phyloP scores from a whole-genome alignment of 53 echinoderm and acorn worm genomes.

The Henricia sp. region DNA sequence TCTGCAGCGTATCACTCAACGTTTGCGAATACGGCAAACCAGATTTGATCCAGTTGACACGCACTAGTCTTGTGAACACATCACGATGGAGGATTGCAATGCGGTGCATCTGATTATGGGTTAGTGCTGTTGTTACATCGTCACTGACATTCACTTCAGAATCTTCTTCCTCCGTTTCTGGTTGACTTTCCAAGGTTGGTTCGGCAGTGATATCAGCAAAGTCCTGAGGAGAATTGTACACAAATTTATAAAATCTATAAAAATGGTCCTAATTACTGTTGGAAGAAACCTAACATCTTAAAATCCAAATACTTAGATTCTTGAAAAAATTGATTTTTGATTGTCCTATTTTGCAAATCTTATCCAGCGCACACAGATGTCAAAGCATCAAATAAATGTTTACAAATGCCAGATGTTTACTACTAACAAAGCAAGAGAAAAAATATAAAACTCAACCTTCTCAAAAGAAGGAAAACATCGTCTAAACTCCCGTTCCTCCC shows the following conservation, averaged over 20 bases:
- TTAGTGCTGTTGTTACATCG: neutral
- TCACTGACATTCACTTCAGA: neutral
- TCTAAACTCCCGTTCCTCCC: slow-evolving; percentile 88
- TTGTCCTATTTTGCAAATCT: too few species aligned
- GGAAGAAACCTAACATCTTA: too few species aligned
- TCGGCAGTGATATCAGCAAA: slow-evolving; percentile 81
- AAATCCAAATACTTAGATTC: too few species aligned
- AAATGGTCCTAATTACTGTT: too few species aligned
- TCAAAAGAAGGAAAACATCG: slow-evolving; percentile 88
- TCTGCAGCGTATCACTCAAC: neutral
- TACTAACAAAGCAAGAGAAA: too few species aligned
- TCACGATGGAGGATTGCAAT: slow-evolving; percentile 65
- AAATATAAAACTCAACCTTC: too few species aligned
- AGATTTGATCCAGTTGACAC: slow-evolving; percentile 46
- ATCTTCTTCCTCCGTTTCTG: slow-evolving; percentile 4
- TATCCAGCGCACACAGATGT: too few species aligned
- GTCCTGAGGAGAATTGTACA: too few species aligned
- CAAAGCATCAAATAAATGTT: too few species aligned
- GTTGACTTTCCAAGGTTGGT: slow-evolving; percentile 69
- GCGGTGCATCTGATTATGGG: slow-evolving; percentile 36
- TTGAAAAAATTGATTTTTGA: too few species aligned
- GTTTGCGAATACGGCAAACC: neutral
- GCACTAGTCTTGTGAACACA: slow-evolving; percentile 66
- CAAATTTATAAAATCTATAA: too few species aligned
- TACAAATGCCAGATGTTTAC: too few species aligned